Conservation (phyloP, 1,140 invertebrate genomes). For the Drosophila watanabei region DNA sequence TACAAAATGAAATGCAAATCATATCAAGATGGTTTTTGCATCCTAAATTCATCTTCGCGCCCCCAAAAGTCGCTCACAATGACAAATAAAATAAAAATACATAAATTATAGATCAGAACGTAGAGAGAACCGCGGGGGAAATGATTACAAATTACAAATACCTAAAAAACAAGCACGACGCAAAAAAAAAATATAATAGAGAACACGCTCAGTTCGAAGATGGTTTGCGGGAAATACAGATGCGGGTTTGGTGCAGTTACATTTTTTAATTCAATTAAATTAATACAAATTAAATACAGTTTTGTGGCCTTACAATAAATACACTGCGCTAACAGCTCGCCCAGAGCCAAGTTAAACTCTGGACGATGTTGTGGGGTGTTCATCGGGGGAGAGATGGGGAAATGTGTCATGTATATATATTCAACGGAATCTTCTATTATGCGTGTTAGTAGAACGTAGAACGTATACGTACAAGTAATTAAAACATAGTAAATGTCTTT, state of each 20-base stretch:
- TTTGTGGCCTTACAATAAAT: constrained; percentile 76
- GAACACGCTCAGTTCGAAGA: constrained; percentile 17
- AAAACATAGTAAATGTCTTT: constrained; percentile 77
- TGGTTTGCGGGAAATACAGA: constrained; percentile 36
- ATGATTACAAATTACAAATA: constrained; percentile 1
- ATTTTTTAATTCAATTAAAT: constrained; percentile 60
- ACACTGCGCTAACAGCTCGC: constrained; percentile 53
- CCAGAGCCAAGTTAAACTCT: not conserved
- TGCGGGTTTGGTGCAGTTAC: constrained; percentile 61
- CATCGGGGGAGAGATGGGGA: not conserved
- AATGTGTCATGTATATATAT: constrained; percentile 23
- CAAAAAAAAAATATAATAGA: constrained; percentile 1
- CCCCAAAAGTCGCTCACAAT: constrained; percentile 25
- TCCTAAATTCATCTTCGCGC: constrained; percentile 49
- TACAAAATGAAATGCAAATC: constrained; percentile 77
- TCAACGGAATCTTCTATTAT: constrained; percentile 71
- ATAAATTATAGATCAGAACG: constrained; percentile 4
- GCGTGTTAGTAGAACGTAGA: constrained; percentile 18
- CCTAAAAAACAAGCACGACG: not conserved
- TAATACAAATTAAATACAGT: constrained; percentile 81
- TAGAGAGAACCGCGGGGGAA: constrained; percentile 4
- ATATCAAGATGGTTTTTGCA: constrained; percentile 31
- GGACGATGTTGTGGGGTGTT: not conserved
- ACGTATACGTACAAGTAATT: constrained; percentile 36
- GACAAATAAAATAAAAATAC: constrained; percentile 42